Conservation (phyloP, 2,113 vertebrate species). For the Tonatia bakeri region DNA sequence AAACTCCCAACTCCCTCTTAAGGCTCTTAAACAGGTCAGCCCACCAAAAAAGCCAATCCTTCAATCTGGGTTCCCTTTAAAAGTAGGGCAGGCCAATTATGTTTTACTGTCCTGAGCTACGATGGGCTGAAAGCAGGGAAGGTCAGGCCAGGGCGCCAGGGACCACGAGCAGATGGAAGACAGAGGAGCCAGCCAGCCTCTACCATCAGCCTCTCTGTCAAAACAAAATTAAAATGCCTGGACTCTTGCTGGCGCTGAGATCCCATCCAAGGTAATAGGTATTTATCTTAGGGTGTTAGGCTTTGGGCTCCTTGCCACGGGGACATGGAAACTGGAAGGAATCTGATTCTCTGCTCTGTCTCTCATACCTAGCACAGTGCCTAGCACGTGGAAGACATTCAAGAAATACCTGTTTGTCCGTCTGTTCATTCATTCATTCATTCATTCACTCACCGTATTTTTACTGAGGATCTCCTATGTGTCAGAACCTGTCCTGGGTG, state of each 20-base stretch:
- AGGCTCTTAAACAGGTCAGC: constrained; percentile 72
- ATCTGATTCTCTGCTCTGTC: not conserved
- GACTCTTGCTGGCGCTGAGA: constrained; percentile 13
- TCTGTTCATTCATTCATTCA: not conserved
- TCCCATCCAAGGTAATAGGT: constrained; percentile 50
- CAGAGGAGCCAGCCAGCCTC: constrained; percentile 1
- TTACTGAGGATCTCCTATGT: not conserved
- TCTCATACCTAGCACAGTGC: not conserved
- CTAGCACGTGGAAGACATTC: not conserved
- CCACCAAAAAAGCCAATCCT: constrained; percentile 63
- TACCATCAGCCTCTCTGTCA: constrained; percentile 69
- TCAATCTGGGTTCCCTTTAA: constrained; percentile 59
- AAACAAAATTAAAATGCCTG: constrained; percentile 67
- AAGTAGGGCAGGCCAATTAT: constrained; percentile 75
- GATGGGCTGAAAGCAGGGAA: not conserved
- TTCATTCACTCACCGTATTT: not conserved
- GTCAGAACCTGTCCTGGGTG: not conserved
- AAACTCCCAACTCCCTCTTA: constrained; percentile 56
- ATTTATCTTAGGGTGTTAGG: constrained; percentile 39
- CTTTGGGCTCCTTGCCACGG: constrained; percentile 37
- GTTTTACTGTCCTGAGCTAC: constrained; percentile 26
- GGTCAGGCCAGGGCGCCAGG: constrained; percentile 38
- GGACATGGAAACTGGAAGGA: not conserved
- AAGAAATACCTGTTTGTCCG: too few relatives aligned
- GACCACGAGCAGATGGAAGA: not conserved